Percentiles rank a stretch among this genome's conserved stretches.
phyloP scores from a whole-genome alignment of 2,888 invertebrate genomes.

The Amiota communis region DNA sequence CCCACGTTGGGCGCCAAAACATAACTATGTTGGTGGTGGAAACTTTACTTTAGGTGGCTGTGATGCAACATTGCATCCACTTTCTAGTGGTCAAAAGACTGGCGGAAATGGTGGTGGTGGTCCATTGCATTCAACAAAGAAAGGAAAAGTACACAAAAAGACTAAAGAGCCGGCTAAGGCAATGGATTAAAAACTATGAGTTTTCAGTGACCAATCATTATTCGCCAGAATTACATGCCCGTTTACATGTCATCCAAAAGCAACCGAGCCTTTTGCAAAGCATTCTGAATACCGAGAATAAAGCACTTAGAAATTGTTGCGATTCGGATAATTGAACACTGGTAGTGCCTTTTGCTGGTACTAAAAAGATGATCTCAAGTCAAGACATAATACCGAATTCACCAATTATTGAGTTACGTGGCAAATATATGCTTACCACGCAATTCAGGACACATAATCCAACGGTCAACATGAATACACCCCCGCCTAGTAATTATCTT shows the following conservation, averaged over 20 bases:
- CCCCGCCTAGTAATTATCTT: conserved; percentile 74
- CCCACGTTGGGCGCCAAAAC: no score
- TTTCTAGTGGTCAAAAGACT: background rate
- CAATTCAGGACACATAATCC: conserved; percentile 80
- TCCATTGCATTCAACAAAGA: conserved; percentile 39
- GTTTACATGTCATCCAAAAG: conserved; percentile 76
- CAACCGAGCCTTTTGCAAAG: conserved; percentile 69
- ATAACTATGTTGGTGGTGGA: conserved; percentile 49
- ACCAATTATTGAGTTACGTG: conserved; percentile 88
- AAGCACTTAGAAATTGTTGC: conserved; percentile 73
- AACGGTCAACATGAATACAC: conserved; percentile 71
- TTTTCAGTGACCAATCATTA: conserved; percentile 94
- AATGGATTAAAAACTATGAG: conserved; percentile 94
- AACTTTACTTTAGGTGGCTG: conserved; percentile 38
- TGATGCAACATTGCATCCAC: background rate
- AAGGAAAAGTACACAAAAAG: conserved; percentile 67
- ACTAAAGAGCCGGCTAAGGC: conserved; percentile 72
- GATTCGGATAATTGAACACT: conserved; percentile 76
- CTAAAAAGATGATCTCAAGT: conserved; percentile 85
- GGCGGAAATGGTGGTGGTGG: conserved; percentile 30
- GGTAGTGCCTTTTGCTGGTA: conserved; percentile 79
- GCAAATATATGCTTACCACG: conserved; percentile 92
- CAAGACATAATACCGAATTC: conserved; percentile 82
- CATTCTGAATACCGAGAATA: conserved; percentile 74
- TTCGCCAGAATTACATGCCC: conserved; percentile 90